phyloP scores from a whole-genome alignment of 1,140 invertebrate genomes.

The Scaptomyza hsui region DNA sequence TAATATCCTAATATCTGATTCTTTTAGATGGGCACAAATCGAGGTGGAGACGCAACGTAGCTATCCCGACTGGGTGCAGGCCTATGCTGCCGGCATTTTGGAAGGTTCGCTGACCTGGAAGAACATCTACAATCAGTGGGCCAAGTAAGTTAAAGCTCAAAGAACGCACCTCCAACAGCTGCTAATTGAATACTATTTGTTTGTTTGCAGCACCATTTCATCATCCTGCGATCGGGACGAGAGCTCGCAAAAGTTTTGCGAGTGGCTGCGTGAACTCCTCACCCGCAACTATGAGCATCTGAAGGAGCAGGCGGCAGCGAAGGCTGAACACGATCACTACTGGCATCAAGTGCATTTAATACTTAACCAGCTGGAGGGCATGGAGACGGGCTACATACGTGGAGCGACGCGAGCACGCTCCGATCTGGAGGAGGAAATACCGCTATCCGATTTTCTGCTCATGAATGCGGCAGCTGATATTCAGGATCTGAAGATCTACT shows the following conservation, averaged over 20 bases:
- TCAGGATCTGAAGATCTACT: slow-evolving; percentile 86
- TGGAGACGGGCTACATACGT: slow-evolving; percentile 88
- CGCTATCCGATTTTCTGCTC: slow-evolving; percentile 88
- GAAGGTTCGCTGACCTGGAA: slow-evolving; percentile 93
- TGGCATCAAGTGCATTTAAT: slow-evolving; percentile 88
- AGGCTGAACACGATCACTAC: slow-evolving; percentile 87
- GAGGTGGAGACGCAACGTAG: slow-evolving; percentile 90
- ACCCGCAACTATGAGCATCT: slow-evolving; percentile 88
- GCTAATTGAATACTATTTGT: background rate
- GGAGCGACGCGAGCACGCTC: slow-evolving; percentile 87
- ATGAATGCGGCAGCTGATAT: slow-evolving; percentile 92
- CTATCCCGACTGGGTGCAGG: slow-evolving; percentile 91
- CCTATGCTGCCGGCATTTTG: slow-evolving; percentile 94
- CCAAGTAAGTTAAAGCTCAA: slow-evolving; percentile 79
- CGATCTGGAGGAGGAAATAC: slow-evolving; percentile 85
- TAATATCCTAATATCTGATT: no score
- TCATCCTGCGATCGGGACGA: slow-evolving; percentile 88
- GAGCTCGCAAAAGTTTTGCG: slow-evolving; percentile 79
- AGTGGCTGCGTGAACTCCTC: slow-evolving; percentile 73
- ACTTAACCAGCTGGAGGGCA: slow-evolving; percentile 88
- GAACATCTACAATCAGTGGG: slow-evolving; percentile 92
- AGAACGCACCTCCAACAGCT: background rate
- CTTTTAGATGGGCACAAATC: slow-evolving; percentile 89
- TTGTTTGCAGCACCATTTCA: slow-evolving; percentile 86
- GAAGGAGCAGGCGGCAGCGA: slow-evolving; percentile 87